These are phyloP conservation scores for Diacarnus erythraeanus DNA, from an alignment of 37 sponge, comb jelly and placozoan genomes.

Conservation along the genomic window DNA sequence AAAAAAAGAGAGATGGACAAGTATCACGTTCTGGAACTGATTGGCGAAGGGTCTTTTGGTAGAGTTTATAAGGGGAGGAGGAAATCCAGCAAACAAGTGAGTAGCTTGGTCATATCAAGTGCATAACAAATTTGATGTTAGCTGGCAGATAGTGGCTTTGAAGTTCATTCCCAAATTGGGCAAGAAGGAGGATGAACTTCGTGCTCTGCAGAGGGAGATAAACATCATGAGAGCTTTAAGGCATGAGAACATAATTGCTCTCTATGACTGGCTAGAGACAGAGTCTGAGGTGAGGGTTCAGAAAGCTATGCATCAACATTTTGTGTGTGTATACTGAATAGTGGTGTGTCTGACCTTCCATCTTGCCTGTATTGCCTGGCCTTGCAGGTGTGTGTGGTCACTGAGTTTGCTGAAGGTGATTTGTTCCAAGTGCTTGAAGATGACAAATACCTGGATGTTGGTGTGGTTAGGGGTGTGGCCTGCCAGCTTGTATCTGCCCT, in stretches of 20 bases:
- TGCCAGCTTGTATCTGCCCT: conserved; percentile 91
- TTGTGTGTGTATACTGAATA: not conserved
- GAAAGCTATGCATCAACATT: too few species aligned
- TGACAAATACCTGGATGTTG: conserved; percentile 73
- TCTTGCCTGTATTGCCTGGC: not conserved
- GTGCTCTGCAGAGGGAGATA: conserved; percentile 77
- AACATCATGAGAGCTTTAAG: conserved; percentile 78
- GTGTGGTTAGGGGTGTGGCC: conserved; percentile 72
- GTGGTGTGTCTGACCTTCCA: not conserved
- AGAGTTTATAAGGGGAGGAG: conserved; percentile 87
- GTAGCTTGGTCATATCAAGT: not conserved
- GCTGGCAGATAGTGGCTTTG: conserved; percentile 74
- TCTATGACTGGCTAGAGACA: conserved; percentile 92
- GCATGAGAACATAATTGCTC: conserved; percentile 81
- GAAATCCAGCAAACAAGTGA: conserved; percentile 60
- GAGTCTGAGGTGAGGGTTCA: conserved; percentile 67
- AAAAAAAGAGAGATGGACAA: conserved; percentile 20
- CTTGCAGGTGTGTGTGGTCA: conserved; percentile 88
- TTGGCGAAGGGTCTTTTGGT: conserved; percentile 96
- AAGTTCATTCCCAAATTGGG: conserved; percentile 93
- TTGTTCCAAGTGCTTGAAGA: conserved; percentile 92
- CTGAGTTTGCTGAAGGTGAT: conserved; percentile 95
- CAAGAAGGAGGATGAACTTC: conserved; percentile 70
- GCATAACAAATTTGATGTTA: not conserved
- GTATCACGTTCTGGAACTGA: conserved; percentile 80